These are phyloP conservation scores for Merluccius polli DNA, from an alignment of 2,797 vertebrate species.

Conservation along the genomic window DNA sequence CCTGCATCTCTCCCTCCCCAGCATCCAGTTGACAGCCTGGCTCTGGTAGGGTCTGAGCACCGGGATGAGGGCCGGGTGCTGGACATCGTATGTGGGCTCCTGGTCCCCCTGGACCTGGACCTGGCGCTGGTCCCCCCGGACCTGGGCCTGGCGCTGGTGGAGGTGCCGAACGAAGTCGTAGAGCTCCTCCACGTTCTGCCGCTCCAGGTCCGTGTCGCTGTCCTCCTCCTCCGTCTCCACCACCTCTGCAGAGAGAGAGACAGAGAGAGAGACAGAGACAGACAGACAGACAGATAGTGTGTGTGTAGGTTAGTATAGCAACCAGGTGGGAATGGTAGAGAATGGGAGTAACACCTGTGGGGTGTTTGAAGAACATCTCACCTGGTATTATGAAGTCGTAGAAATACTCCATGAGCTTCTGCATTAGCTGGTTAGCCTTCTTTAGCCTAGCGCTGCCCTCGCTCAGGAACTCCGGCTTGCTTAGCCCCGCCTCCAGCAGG, in stretches of 20 bases:
- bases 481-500: slow-evolving; percentile 84
- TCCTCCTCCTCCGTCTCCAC: slow-evolving; percentile 87
- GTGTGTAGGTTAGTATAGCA: not conserved
- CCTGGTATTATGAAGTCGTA: slow-evolving; percentile 89
- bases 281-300: not conserved
- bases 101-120: slow-evolving; percentile 26
- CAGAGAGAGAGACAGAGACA: not conserved
- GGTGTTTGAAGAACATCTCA: slow-evolving; percentile 45
- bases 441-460: slow-evolving; percentile 87
- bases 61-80: slow-evolving; percentile 87
- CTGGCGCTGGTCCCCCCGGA: no score
- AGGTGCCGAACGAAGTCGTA: slow-evolving; percentile 86
- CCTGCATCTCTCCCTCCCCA: slow-evolving; percentile 78
- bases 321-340: not conserved
- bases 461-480: slow-evolving; percentile 87
- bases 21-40: slow-evolving; percentile 97
- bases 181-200: slow-evolving; percentile 94
- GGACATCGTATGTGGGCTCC: slow-evolving; percentile 75
- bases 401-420: slow-evolving; percentile 92
- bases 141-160: slow-evolving; percentile 60
- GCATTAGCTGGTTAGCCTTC: slow-evolving; percentile 89
- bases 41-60: slow-evolving; percentile 89
- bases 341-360: not conserved
- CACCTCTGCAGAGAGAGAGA: slow-evolving; percentile 69
- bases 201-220: slow-evolving; percentile 87